A percentile compares a stretch with the other conserved stretches of the same genome.
These are phyloP conservation scores for Podarcis lilfordi DNA, from an alignment of 2,797 vertebrate genomes.

Conservation along the genomic window DNA sequence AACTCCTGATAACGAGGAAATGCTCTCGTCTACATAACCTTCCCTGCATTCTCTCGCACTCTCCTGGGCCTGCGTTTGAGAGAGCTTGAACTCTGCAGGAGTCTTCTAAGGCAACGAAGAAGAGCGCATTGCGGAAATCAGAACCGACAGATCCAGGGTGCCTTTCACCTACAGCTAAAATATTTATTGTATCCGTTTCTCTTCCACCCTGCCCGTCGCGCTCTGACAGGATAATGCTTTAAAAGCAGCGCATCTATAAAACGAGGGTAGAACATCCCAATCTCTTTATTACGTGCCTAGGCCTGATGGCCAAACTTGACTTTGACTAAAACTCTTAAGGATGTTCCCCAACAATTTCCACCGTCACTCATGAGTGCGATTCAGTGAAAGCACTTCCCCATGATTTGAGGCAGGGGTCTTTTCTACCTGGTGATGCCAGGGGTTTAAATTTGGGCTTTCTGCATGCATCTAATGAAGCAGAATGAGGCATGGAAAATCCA, in stretches of 20 bases:
- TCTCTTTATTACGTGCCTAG: neutral
- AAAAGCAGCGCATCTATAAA: neutral
- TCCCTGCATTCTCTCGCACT: neutral
- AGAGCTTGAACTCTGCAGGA: neutral
- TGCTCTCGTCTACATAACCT: neutral
- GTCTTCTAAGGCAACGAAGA: slow-evolving; percentile 1
- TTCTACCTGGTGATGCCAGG: too few species aligned
- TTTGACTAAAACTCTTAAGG: neutral
- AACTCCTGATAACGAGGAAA: neutral
- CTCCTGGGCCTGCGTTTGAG: neutral
- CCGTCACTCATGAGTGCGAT: neutral
- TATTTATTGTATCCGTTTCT: neutral
- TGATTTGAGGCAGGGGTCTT: too few species aligned
- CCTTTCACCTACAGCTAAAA: slow-evolving; percentile 20
- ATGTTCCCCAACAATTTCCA: neutral
- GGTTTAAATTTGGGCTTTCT: too few species aligned
- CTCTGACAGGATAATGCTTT: neutral
- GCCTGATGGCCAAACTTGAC: neutral
- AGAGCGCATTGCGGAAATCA: neutral
- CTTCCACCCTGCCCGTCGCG: neutral
- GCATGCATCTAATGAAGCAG: too few species aligned
- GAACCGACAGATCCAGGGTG: slow-evolving; percentile 19
- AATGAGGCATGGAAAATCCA: too few species aligned
- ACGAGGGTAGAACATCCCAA: neutral
- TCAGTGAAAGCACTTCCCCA: neutral